These are phyloP conservation scores for Alethe diademata DNA, from an alignment of 2,113 vertebrate genomes.

Conservation along the genomic window DNA sequence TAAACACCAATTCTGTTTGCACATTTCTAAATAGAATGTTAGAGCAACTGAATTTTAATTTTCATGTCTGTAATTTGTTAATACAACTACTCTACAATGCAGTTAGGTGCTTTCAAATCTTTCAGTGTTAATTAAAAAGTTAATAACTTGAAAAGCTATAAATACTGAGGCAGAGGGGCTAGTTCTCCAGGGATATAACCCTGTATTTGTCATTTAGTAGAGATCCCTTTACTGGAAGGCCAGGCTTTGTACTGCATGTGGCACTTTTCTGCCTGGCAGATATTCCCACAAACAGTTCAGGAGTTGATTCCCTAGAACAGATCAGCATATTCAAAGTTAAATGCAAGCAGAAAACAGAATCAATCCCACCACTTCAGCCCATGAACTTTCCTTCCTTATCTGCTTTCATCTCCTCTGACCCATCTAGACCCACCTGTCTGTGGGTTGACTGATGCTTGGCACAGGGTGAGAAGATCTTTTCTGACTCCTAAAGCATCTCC, in stretches of 20 bases:
- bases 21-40: slow-evolving; percentile 68
- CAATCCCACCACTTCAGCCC: not conserved
- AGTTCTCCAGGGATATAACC: slow-evolving; percentile 39
- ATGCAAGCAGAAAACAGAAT: not conserved
- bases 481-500: not conserved
- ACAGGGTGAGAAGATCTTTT: no score
- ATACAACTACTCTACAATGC: slow-evolving; percentile 68
- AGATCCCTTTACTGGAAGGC: not conserved
- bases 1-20: slow-evolving; percentile 62
- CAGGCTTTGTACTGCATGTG: not conserved
- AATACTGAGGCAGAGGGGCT: slow-evolving; percentile 42
- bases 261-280: not conserved
- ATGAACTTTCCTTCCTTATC: not conserved
- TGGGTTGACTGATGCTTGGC: not conserved
- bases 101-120: slow-evolving; percentile 65
- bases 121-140: slow-evolving; percentile 77
- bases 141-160: slow-evolving; percentile 72
- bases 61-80: slow-evolving; percentile 67
- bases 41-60: slow-evolving; percentile 71
- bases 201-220: slow-evolving; percentile 56
- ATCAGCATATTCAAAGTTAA: not conserved
- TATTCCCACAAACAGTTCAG: not conserved
- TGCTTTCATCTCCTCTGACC: not conserved
- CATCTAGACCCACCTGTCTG: not conserved
- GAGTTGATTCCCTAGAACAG: not conserved